Evolutionary conservation across 1,140 invertebrate genomes (phyloP).

Genomic region (Drosophila sproati): DNA sequence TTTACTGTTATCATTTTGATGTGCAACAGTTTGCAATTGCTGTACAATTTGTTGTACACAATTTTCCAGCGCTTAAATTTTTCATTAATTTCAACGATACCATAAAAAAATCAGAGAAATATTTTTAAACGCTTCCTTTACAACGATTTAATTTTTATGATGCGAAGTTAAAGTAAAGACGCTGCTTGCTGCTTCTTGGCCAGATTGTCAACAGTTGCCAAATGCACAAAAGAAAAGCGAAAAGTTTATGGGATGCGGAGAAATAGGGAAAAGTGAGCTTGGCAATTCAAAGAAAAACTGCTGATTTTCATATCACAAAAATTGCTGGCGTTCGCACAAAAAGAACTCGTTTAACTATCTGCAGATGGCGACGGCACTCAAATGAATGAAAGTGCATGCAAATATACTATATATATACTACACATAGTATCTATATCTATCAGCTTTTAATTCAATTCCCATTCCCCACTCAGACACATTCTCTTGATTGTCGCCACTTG

Average conservation of each 20-base stretch:
- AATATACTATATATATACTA: slow-evolving; percentile 48
- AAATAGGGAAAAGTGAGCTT: slow-evolving; percentile 1
- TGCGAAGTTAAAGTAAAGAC: slow-evolving; percentile 54
- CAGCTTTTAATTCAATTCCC: slow-evolving; percentile 13
- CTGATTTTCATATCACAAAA: slow-evolving; percentile 79
- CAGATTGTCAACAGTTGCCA: slow-evolving; percentile 67
- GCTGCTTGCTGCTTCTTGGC: slow-evolving; percentile 12
- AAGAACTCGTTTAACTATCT: slow-evolving; percentile 56
- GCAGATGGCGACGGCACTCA: slow-evolving; percentile 54
- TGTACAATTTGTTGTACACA: slow-evolving; percentile 45
- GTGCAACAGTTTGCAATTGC: slow-evolving; percentile 74
- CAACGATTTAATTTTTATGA: slow-evolving; percentile 25
- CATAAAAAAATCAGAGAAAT: slow-evolving; percentile 12
- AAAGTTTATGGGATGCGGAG: not conserved
- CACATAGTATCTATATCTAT: slow-evolving; percentile 8
- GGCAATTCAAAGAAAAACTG: slow-evolving; percentile 72
- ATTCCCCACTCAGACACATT: not conserved
- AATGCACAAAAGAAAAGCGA: slow-evolving; percentile 24
- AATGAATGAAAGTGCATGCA: slow-evolving; percentile 72
- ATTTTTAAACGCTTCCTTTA: slow-evolving; percentile 28
- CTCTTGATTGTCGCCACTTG: slow-evolving; percentile 1
- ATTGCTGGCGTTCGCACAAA: slow-evolving; percentile 73
- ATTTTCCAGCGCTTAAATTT: slow-evolving; percentile 54
- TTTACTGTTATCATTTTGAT: slow-evolving; percentile 53
- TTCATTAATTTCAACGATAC: slow-evolving; percentile 59